Evolutionary conservation across 2,113 vertebrate genomes (phyloP).

Genomic region (Triplophysa dalaica): DNA sequence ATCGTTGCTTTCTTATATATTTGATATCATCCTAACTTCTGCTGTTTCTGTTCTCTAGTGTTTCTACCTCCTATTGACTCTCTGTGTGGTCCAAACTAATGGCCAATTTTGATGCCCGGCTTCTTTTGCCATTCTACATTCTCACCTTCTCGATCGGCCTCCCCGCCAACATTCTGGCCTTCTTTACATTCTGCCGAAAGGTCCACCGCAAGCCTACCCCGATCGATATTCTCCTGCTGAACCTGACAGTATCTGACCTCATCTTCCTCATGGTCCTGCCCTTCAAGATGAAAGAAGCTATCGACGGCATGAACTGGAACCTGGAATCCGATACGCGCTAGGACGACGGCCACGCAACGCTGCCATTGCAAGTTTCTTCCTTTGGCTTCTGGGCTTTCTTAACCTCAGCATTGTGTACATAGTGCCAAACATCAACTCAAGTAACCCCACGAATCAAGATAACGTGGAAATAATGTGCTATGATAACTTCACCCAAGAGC

Average conservation of each 20-base stretch:
- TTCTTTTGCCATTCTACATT: slow-evolving; percentile 75
- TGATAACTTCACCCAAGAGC: slow-evolving; percentile 65
- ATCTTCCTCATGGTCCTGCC: slow-evolving; percentile 82
- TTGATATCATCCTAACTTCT: no score
- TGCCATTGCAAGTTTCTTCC: slow-evolving; percentile 60
- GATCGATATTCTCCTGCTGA: slow-evolving; percentile 83
- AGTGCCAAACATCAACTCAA: slow-evolving; percentile 60
- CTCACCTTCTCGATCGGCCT: slow-evolving; percentile 81
- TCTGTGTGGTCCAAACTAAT: slow-evolving; percentile 24
- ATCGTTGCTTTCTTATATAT: background rate
- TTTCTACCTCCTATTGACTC: slow-evolving; percentile 29
- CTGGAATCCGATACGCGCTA: slow-evolving; percentile 76
- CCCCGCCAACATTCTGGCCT: slow-evolving; percentile 80
- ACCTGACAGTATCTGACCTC: slow-evolving; percentile 84
- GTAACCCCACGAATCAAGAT: background rate
- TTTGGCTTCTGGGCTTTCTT: slow-evolving; percentile 77
- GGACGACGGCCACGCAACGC: slow-evolving; percentile 72
- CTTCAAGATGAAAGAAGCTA: slow-evolving; percentile 81
- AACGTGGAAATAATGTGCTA: slow-evolving; percentile 70
- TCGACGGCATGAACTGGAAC: slow-evolving; percentile 69
- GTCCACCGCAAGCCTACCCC: slow-evolving; percentile 68
- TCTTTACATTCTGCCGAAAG: slow-evolving; percentile 75
- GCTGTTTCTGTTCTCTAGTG: slow-evolving; percentile 18
- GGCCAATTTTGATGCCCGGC: slow-evolving; percentile 46
- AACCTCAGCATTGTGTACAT: slow-evolving; percentile 83